Evolutionary conservation across 2,113 vertebrate species (phyloP).

Genomic region (Bos indicus): DNA sequence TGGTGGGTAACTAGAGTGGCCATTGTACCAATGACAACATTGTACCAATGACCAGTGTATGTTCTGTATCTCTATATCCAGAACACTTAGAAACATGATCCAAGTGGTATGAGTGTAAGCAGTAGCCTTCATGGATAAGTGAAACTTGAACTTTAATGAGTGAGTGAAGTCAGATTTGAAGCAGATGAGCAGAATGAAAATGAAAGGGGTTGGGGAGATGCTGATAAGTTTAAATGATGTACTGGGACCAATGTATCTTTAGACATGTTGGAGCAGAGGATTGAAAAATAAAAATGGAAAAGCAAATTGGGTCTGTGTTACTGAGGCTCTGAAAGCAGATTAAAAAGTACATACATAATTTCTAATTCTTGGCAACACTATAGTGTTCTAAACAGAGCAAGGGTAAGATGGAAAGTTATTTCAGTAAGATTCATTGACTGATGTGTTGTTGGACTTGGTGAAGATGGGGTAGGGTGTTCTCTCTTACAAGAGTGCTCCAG

Average conservation of each 20-base stretch:
- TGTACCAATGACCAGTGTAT: neutral
- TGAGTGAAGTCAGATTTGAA: neutral
- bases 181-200: neutral
- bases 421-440: neutral
- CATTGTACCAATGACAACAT: neutral
- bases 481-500: neutral
- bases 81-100: neutral
- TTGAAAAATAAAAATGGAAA: neutral
- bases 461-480: neutral
- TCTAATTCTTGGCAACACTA: neutral
- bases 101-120: neutral
- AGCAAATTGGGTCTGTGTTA: neutral
- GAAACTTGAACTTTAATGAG: neutral
- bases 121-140: neutral
- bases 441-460: neutral
- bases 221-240: neutral
- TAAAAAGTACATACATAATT: neutral
- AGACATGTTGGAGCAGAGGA: neutral
- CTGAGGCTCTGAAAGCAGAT: neutral
- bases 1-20: neutral
- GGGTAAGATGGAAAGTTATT: neutral
- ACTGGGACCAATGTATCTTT: neutral
- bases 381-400: neutral
- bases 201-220: too few relatives aligned
- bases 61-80: neutral